Conservation (phyloP, 2,797 vertebrate species). For the Falco novaeseelandiae region DNA sequence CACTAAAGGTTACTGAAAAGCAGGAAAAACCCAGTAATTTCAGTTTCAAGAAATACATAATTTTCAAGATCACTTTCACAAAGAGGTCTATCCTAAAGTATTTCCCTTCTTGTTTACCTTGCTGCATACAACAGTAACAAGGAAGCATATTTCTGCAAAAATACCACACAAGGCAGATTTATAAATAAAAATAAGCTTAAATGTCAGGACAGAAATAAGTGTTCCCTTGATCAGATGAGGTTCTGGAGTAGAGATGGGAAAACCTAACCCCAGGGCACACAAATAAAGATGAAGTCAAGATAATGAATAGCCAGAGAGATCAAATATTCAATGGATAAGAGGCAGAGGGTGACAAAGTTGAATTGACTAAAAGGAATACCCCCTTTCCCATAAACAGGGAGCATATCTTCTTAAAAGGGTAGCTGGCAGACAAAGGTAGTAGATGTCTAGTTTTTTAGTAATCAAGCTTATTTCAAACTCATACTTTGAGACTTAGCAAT, state of each 20-base stretch:
- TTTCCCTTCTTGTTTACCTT: not conserved
- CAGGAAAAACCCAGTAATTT: not conserved
- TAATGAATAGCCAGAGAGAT: not conserved
- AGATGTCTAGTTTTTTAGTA: not conserved
- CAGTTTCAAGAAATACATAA: rapidly evolving
- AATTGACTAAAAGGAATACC: not conserved
- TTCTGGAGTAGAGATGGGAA: not conserved
- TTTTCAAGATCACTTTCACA: not conserved
- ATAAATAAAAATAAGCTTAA: not conserved
- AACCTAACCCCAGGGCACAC: not conserved
- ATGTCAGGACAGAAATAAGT: not conserved
- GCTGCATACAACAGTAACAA: not conserved
- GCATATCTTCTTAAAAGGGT: not conserved
- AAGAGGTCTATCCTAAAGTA: not conserved
- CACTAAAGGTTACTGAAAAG: not conserved
- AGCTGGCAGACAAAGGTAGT: not conserved
- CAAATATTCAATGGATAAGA: not conserved
- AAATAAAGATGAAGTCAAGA: not conserved
- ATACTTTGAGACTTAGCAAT: not conserved
- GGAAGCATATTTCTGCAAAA: not conserved
- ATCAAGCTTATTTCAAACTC: not conserved
- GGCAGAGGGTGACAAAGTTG: not conserved
- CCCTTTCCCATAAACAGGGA: not conserved
- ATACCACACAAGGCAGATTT: rapidly evolving
- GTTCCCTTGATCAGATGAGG: not conserved